Base-by-base conservation (phyloP, 2,113 vertebrate species). In the Gallinago jamesoni region DNA sequence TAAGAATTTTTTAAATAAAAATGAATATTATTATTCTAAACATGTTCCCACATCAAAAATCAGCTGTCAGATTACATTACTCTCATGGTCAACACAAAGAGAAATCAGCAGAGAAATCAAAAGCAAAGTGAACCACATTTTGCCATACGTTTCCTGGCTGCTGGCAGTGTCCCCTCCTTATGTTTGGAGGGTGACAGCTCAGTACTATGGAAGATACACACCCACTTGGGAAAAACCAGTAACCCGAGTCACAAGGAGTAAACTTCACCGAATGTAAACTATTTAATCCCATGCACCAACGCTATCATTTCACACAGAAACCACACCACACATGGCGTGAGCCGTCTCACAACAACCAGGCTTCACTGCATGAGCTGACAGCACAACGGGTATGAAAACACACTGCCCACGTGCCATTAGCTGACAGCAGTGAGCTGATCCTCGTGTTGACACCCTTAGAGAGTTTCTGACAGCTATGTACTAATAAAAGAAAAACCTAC, bases 381-480 rank as follows among this genome's bases (percentile, higher is more conserved):
- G 14, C n/a, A 30, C n/a, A 47, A 13, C 23, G 66, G 35, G 18
- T 3, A 31, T 0, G 0, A 8, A 62, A 1, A 3, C 14, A 19
- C 6, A 39, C 9, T 20, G 37, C n/a, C 50, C 56, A 59, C 1
- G 0, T 4, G 59, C 37, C 75, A 20, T 45, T 41, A 45, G n/a
- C 18, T 87, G 59, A 66, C 39, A 55, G 31, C 52, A 56, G 50
- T 2, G 41, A 67, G 67, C 37, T 31, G 25, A 66, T 35, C 48
- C 68, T 75, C 14, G 1, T 0, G 14, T 4, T 68, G 59, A 48
- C 33, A 60, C 24, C n/a, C 62, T 67, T 1, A 6, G 79, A 69
- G 63, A 69, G 50, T 48, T 22, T 64, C 39, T 24, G 45, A 80
- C 2, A 5, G 59, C 76, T 75, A 24, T 0, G 0, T 12, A 45